Conservation (phyloP, 92 coral and sea anemone genomes). For the Scolanthus callimorphus region DNA sequence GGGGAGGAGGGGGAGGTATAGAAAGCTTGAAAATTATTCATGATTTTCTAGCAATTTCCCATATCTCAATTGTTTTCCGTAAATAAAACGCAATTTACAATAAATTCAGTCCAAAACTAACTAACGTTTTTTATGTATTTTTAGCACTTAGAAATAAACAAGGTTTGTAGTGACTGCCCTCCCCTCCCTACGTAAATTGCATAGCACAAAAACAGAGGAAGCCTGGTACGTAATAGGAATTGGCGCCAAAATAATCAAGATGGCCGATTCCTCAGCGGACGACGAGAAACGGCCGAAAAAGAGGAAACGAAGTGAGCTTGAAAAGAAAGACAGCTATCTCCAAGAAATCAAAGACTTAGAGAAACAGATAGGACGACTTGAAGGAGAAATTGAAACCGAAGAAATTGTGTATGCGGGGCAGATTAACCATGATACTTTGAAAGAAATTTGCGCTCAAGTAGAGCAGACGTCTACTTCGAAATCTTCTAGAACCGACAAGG, state of each 20-base stretch:
- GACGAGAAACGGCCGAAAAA: conserved; percentile 12
- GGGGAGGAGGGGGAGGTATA: not conserved
- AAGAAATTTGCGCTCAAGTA: too few relatives aligned
- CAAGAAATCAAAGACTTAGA: conserved; percentile 55
- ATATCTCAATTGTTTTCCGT: too few relatives aligned
- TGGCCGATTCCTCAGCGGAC: conserved; percentile 48
- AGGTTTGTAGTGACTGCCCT: too few relatives aligned
- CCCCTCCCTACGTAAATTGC: conserved; percentile 1
- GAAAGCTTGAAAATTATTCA: conserved; percentile 5
- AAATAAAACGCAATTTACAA: not conserved
- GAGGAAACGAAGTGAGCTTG: conserved; percentile 24
- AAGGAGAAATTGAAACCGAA: conserved; percentile 47
- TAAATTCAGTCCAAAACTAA: not conserved
- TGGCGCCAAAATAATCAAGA: conserved; percentile 57
- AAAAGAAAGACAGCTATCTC: conserved; percentile 41
- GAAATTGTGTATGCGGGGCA: conserved; percentile 32
- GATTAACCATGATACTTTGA: conserved; percentile 32
- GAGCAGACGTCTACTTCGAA: too few relatives aligned
- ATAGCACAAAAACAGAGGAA: too few relatives aligned
- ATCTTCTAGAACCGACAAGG: conserved; percentile 8
- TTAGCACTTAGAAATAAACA: too few relatives aligned
- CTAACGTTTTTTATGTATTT: too few relatives aligned
- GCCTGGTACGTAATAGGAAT: conserved; percentile 12
- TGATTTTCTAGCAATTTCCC: not conserved
- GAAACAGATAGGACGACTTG: conserved; percentile 55